Evolutionary conservation across 2,797 vertebrate species (phyloP).

Genomic region (Chloroceryle inda): DNA sequence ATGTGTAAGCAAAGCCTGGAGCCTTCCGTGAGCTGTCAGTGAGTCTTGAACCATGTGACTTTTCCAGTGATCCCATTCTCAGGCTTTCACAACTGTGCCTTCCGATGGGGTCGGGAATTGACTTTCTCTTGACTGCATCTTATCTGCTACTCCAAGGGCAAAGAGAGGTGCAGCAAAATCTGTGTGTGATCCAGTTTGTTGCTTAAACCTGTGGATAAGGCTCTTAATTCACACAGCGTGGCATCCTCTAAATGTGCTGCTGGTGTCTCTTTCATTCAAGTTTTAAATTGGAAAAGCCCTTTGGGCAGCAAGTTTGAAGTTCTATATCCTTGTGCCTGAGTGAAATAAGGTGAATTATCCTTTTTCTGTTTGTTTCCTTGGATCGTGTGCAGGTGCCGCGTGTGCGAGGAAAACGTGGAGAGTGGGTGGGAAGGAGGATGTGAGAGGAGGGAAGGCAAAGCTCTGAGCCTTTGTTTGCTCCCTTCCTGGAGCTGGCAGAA

Average conservation of each 20-base stretch:
- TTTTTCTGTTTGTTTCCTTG: neutral
- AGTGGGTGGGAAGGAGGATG: neutral
- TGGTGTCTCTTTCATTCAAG: neutral
- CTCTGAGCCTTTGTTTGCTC: neutral
- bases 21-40: neutral
- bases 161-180: neutral
- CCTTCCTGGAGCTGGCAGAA: neutral
- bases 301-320: neutral
- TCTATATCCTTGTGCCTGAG: neutral
- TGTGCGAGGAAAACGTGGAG: neutral
- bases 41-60: neutral
- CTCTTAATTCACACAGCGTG: neutral
- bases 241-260: neutral
- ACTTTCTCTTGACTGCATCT: constrained; percentile 8
- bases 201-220: neutral
- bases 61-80: constrained; percentile 17
- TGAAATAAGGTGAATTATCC: neutral
- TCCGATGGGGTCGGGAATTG: neutral
- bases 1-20: constrained; percentile 67
- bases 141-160: neutral
- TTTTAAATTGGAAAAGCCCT: neutral
- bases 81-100: constrained; percentile 14
- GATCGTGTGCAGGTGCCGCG: neutral
- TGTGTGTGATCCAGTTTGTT: neutral
- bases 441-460: neutral